Evolutionary conservation across 1,140 invertebrate species (phyloP), one percentile per base, ranked within the genome.

Genomic region (Drosophila nigrodunni): DNA sequence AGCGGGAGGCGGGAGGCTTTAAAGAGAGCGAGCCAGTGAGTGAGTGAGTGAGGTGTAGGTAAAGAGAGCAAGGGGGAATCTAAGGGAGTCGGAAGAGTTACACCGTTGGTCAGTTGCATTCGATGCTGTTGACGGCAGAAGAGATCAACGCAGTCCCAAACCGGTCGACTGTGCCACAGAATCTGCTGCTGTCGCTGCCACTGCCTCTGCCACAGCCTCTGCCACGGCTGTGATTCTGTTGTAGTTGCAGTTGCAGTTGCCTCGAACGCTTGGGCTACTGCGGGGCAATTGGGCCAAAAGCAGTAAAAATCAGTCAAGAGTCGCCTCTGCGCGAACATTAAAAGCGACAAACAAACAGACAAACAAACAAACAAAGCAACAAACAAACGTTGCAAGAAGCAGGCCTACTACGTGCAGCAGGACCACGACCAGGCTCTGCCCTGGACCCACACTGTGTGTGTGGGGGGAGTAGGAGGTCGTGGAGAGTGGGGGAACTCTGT

Each of bases 301-400:
- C 85, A 89, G 52, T 89, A 89, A 89, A 89, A 89, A 89, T 89
- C 85, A 89, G 85, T 89, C 85, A 89, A 89, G 85, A 89, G 85
- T 89, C 85, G 80, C 71, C 79, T 72, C 61, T 61, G 69, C 75
- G 69, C 77, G 78, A 76, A 82, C 85, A 89, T 89, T 89, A 89
- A 89, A 89, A 87, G 83, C 85, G 85, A 89, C 85, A 89, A 89
- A 89, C 85, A 89, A 88, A 87, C 83, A 87, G 72, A 80, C 58
- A 62, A 61, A 69, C 72, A 62, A 67, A 83, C 76, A 69, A 65
- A 83, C 57, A 62, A 57, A 79, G 18, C 46, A 39, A 57, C 49
- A 58, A 13, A 61, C 37, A 73, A 41, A 41, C 43, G 46, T 68
- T 50, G 57, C 25, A 10, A 30, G 25, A 30, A 30, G 25, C 25